Evolutionary conservation across 35 echinoderm and acorn worm species (phyloP).

Genomic region (Patiria miniata): DNA sequence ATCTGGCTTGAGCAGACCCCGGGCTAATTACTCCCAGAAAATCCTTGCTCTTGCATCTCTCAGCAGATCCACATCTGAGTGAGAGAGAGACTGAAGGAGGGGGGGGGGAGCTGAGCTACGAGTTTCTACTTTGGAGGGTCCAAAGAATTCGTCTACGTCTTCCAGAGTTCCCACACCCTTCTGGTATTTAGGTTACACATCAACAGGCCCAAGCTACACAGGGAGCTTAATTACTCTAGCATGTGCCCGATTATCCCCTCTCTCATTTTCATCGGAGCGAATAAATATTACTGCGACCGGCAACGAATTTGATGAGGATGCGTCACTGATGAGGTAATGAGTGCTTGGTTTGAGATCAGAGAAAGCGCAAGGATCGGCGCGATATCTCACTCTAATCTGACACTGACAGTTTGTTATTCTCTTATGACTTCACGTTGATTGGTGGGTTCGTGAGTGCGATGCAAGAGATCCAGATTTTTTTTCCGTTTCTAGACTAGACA

Average conservation of each 20-base stretch:
- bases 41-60: background rate
- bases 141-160: background rate
- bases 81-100: background rate
- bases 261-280: background rate
- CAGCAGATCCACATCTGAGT: constrained; percentile 2
- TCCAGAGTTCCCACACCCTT: background rate
- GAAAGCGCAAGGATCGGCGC: background rate
- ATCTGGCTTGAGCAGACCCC: background rate
- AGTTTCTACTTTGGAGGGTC: no score
- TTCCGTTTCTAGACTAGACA: no score
- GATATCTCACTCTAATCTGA: no score
- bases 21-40: constrained; percentile 10
- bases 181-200: constrained; percentile 7
- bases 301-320: background rate
- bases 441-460: no score
- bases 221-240: constrained; percentile 23
- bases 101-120: no score
- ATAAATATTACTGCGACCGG: background rate
- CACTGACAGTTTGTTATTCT: no score
- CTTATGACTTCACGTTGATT: no score
- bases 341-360: background rate
- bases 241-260: constrained; percentile 13
- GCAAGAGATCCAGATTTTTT: no score
- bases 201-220: background rate
- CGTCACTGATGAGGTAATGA: background rate